Base-by-base conservation (phyloP, 92 coral and sea anemone species). In the Bergia puertoricense region DNA sequence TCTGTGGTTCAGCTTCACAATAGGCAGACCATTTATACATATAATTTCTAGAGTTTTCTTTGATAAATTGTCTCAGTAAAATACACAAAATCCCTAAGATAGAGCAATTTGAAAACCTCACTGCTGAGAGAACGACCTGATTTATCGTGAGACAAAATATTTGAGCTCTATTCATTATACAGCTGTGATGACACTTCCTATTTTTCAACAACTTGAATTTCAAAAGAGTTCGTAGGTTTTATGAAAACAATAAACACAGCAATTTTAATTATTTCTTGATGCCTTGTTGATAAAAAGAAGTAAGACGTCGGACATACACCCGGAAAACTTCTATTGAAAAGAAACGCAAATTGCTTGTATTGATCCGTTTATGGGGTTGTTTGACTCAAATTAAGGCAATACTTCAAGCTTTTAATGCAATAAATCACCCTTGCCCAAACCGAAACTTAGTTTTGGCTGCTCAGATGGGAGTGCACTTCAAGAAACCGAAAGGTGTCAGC, bases 131-230 rank as follows among this genome's bases (percentile, higher is more conserved):
- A 84, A 69, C 50, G 10, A 54, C 62, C 11, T 39, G 36, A n/a
- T 46, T 80, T 69, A 38, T 71, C 87, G 87, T 84, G 87, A 69
- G 87, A 84, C 78, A 37, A 48, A 45, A 15, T 6, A 71, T 10
- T 84, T 37, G 18, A 69, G 36, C 44, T 39, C 87, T 71, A 71
- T 84, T 69, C 87, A 84, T 42, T 0, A 45, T 13, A 23, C 87
- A 84, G 78, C 87, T 84, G 87, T 84, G 44, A 23, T 69, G 44
- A 46, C 62, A 16, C 6, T 45, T 69, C 23, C 39, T 44, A 46
- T 48, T 82, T 68, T 46, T 14, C 68, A 68, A 30, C 68, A 71
- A 10, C 77, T 37, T 44, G 78, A 57, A 69, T 45, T 84, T 71
- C 37, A 23, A 69, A 84, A 48, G 78, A 36, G 37, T 84, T 36